Evolutionary conservation across 2,113 vertebrate genomes (phyloP).

Genomic region (Ciconia maguari): DNA sequence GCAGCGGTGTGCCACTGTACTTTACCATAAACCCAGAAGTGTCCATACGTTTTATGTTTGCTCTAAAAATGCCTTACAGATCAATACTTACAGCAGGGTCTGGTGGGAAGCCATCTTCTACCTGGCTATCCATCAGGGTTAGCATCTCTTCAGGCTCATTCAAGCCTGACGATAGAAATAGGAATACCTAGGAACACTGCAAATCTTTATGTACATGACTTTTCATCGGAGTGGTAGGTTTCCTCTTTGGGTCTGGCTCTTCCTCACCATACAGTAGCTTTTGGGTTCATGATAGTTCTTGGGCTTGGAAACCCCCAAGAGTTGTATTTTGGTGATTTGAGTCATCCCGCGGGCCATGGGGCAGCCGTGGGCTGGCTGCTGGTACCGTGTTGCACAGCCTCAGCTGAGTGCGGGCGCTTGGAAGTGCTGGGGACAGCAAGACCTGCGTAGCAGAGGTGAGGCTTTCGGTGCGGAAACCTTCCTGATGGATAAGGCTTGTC

Average conservation of each 20-base stretch:
- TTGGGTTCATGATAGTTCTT: background rate
- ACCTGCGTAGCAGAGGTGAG: background rate
- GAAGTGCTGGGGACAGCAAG: background rate
- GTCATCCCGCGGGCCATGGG: rapidly evolving
- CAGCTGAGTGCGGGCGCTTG: background rate
- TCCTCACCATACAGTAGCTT: background rate
- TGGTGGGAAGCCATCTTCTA: background rate
- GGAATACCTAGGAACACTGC: background rate
- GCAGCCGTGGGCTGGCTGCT: background rate
- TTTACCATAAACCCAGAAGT: background rate
- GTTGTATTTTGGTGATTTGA: background rate
- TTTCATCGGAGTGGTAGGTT: background rate
- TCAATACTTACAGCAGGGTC: background rate
- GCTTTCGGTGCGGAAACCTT: background rate
- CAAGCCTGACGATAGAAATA: background rate
- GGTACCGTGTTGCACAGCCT: background rate
- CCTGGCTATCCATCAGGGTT: background rate
- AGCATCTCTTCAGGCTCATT: background rate
- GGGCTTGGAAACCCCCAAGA: background rate
- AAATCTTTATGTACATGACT: background rate
- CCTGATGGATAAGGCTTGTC: constrained; percentile 1
- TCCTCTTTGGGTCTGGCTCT: background rate
- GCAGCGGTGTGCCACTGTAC: background rate
- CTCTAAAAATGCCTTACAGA: background rate
- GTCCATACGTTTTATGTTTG: background rate